Evolutionary conservation across 2,113 vertebrate species (phyloP).

Genomic region (Butorides virescens): DNA sequence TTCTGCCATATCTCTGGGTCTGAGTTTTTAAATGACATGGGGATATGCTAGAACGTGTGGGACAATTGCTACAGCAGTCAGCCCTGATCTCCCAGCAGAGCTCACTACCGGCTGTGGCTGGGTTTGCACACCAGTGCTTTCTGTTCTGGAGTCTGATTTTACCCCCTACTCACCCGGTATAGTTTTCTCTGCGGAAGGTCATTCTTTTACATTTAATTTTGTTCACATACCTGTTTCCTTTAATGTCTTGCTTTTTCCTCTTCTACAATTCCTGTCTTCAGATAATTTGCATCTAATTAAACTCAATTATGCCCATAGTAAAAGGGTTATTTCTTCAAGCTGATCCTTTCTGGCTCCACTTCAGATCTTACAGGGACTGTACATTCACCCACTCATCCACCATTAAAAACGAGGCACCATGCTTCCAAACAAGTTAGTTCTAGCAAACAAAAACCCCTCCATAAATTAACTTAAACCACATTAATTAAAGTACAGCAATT

Average conservation of each 20-base stretch:
- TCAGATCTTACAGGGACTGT: neutral
- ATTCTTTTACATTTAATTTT: neutral
- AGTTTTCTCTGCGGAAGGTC: neutral
- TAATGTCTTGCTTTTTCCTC: neutral
- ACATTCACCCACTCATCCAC: neutral
- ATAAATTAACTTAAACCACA: neutral
- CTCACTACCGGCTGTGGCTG: neutral
- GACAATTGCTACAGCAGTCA: neutral
- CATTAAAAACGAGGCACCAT: neutral
- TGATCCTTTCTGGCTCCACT: neutral
- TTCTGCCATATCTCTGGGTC: neutral
- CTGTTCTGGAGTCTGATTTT: neutral
- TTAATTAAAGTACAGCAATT: neutral
- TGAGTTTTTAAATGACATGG: neutral
- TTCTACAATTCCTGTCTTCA: neutral
- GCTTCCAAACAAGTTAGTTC: neutral
- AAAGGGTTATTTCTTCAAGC: neutral
- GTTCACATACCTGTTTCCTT: neutral
- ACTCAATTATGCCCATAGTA: neutral
- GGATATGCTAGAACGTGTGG: neutral
- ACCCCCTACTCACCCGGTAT: rapidly evolving
- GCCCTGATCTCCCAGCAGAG: neutral
- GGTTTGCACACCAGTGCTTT: rapidly evolving
- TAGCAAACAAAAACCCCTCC: neutral
- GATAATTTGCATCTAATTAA: neutral